Evolutionary conservation across 2,888 invertebrate genomes (phyloP).

Genomic region (Lutraria lutraria): DNA sequence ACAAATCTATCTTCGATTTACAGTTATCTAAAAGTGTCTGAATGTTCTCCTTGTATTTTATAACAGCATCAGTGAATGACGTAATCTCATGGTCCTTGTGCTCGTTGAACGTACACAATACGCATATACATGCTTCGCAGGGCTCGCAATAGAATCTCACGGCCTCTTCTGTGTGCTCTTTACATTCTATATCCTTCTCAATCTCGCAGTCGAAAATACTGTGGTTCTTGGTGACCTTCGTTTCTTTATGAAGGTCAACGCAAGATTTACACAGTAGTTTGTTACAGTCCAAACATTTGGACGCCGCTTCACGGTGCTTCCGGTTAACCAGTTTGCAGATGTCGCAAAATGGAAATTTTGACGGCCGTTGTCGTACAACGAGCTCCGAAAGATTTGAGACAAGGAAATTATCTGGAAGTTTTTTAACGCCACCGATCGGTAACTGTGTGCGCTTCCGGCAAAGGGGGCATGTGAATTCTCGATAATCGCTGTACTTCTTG

Average conservation of each 20-base stretch:
- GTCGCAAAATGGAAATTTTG: slow-evolving; percentile 86
- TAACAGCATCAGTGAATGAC: slow-evolving; percentile 85
- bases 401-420: slow-evolving; percentile 87
- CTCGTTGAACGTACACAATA: slow-evolving; percentile 87
- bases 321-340: slow-evolving; percentile 86
- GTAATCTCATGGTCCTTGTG: slow-evolving; percentile 86
- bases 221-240: slow-evolving; percentile 86
- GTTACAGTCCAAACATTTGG: slow-evolving; percentile 87
- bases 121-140: slow-evolving; percentile 87
- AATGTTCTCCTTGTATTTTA: slow-evolving; percentile 86
- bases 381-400: slow-evolving; percentile 86
- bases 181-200: slow-evolving; percentile 87
- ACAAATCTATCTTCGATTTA: slow-evolving; percentile 83
- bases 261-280: slow-evolving; percentile 86
- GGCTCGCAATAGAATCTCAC: slow-evolving; percentile 87
- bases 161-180: slow-evolving; percentile 86
- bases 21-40: slow-evolving; percentile 83
- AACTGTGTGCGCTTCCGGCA: slow-evolving; percentile 87
- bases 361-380: slow-evolving; percentile 84
- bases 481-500: slow-evolving; percentile 87
- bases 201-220: slow-evolving; percentile 87
- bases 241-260: slow-evolving; percentile 85
- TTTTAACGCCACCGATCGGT: slow-evolving; percentile 87
- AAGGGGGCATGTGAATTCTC: slow-evolving; percentile 87
- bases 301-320: slow-evolving; percentile 86